A percentile compares a stretch with the other conserved stretches of the same genome.
These are phyloP conservation scores for Pseudorasbora parva DNA, from an alignment of 2,113 vertebrate species.

Conservation along the genomic window DNA sequence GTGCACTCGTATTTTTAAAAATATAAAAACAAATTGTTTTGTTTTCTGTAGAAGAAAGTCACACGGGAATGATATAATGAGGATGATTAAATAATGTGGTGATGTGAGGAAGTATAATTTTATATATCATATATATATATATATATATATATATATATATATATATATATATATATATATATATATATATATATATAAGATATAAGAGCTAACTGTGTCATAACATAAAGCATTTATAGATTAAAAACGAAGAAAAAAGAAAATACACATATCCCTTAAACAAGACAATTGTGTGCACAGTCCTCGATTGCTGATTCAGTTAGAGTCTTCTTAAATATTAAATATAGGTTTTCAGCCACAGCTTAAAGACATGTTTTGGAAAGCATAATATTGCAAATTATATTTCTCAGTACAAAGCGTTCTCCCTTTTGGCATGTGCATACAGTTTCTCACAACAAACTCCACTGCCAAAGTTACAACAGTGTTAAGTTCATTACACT, in stretches of 20 bases:
- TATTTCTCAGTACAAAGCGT: slow-evolving; percentile 8
- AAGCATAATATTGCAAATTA: slow-evolving; percentile 18
- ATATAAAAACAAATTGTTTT: no score
- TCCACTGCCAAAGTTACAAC: slow-evolving; percentile 35
- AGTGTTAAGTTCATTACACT: slow-evolving; percentile 11
- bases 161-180: no score
- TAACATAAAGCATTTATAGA: neutral
- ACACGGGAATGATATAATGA: no score
- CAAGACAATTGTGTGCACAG: neutral
- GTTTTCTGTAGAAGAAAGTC: no score
- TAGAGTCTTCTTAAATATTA: slow-evolving; percentile 3
- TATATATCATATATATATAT: no score
- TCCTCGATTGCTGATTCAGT: neutral
- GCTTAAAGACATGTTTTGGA: slow-evolving; percentile 13
- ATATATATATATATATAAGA: no score
- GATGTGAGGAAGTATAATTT: neutral
- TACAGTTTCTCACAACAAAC: slow-evolving; percentile 21
- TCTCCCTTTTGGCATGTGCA: slow-evolving; percentile 4
- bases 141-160: no score
- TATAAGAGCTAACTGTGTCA: neutral
- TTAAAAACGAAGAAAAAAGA: neutral
- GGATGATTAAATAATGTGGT: no score
- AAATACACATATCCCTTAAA: neutral
- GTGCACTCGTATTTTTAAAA: no score
- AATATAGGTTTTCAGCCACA: neutral